Base-by-base conservation (phyloP, 2,113 vertebrate genomes). In the Heterotilapia buettikoferi region DNA sequence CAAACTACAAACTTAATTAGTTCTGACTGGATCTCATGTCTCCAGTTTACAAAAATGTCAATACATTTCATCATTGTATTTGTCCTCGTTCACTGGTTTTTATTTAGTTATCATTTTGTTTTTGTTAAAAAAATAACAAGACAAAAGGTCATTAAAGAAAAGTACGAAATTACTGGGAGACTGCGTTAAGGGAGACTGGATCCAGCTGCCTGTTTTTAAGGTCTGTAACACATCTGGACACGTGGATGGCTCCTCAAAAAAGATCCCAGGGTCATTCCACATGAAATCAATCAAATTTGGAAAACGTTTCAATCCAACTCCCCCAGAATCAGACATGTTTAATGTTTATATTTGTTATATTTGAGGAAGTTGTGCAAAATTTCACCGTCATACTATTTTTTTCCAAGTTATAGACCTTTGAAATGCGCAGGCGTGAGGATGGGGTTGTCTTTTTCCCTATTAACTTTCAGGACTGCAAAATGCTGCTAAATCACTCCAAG, bases 141-240 rank as follows among this genome's bases (percentile, higher is more conserved):
- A 38, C 31, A 66, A 66, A 66, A 36, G 31, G 31, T 36, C 61
- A 66, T 57, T 16, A 57, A 57, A 59, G 26, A 59, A 16, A 59
- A 59, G 56, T 16, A 31, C 3, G 2, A 59, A 29, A 14, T 66
- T 66, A 66, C 61, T 66, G 31, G 61, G 61, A 66, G 61, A 36
- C 10, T 66, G 61, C 7, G 18, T 66, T 36, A n/a, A 66, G 18
- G 61, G 98, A 0, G 43, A 96, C 90, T 99, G 98, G 98, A 99
- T 97, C 14, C 97, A 97, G 90, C 96, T 97, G 6, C 98, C 98
- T 0, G 93, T 96, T 84, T 99, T 31, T 95, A 97, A 3, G 98
- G 98, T 99, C 94, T 68, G 95, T 92, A 89, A 78, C 83, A 85
- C 10, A 80, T 84, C 57, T 57, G 18, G 29, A 84, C 80, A 83